These are phyloP conservation scores for Enoplosus armatus DNA, from an alignment of 2,797 vertebrate species.

Conservation along the genomic window DNA sequence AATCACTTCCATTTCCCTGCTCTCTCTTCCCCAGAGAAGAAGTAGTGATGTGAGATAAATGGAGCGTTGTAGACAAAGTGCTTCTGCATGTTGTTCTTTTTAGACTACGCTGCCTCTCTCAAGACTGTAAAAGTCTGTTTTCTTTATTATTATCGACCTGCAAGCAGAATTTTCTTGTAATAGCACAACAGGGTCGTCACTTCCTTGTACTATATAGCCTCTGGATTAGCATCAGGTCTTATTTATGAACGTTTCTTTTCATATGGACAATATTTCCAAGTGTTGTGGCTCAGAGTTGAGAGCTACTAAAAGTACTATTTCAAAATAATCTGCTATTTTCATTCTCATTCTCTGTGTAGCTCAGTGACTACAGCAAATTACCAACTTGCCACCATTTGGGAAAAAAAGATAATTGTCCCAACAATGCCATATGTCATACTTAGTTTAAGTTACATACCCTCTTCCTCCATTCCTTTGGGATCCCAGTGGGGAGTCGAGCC, in stretches of 20 bases:
- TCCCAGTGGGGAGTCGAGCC: conserved; percentile 94
- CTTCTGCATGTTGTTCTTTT: conserved; percentile 6
- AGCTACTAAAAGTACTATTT: neutral
- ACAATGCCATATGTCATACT: neutral
- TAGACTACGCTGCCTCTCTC: neutral
- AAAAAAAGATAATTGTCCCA: neutral
- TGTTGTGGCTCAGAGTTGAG: neutral
- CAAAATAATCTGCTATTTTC: neutral
- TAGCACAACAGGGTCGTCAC: neutral
- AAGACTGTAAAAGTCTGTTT: neutral
- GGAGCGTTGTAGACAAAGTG: conserved; percentile 16
- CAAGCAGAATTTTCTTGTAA: conserved; percentile 4
- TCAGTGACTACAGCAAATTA: neutral
- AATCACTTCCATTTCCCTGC: conserved; percentile 17
- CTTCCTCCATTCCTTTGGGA: conserved; percentile 97
- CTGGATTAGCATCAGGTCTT: neutral
- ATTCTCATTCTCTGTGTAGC: neutral
- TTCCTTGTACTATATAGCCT: neutral
- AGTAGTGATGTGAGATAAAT: conserved; percentile 24
- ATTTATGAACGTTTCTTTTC: neutral
- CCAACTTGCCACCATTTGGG: neutral
- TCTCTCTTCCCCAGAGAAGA: conserved; percentile 5
- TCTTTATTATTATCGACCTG: too few relatives aligned
- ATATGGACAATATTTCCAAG: neutral
- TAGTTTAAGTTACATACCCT: conserved; percentile 83